Conservation (phyloP, 2,888 invertebrate species). For the Tipula confusa region DNA sequence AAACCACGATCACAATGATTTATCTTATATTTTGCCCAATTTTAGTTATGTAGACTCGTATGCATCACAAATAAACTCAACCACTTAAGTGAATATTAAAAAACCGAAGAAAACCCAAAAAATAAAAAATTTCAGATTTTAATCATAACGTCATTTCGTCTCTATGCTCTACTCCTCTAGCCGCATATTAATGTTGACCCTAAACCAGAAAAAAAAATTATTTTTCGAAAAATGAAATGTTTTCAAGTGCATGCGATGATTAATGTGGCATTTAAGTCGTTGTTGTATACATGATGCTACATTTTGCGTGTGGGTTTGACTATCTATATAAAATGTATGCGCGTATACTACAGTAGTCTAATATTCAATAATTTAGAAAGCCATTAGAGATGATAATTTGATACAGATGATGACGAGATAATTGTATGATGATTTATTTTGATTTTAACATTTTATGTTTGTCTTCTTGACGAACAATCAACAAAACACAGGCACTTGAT, state of each 20-base stretch:
- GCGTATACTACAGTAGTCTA: not conserved
- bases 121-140: not conserved
- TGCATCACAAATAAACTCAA: not conserved
- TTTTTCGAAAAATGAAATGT: not conserved
- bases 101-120: too few relatives aligned
- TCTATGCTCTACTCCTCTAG: not conserved
- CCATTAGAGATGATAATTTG: not conserved
- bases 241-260: conserved; percentile 25
- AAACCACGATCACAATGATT: not conserved
- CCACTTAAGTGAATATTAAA: not conserved
- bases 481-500: not conserved
- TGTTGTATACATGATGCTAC: not conserved
- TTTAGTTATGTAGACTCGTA: not conserved
- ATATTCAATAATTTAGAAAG: not conserved
- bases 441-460: not conserved
- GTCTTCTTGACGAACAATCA: not conserved
- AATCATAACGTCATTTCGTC: not conserved
- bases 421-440: not conserved
- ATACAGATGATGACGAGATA: conserved; percentile 20
- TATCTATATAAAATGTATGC: too few relatives aligned
- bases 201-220: not conserved
- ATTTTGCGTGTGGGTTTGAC: not conserved
- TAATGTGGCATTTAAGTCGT: not conserved
- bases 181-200: not conserved
- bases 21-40: not conserved